Conservation (phyloP, 2,113 vertebrate genomes). For the Halichoerus grypus region DNA sequence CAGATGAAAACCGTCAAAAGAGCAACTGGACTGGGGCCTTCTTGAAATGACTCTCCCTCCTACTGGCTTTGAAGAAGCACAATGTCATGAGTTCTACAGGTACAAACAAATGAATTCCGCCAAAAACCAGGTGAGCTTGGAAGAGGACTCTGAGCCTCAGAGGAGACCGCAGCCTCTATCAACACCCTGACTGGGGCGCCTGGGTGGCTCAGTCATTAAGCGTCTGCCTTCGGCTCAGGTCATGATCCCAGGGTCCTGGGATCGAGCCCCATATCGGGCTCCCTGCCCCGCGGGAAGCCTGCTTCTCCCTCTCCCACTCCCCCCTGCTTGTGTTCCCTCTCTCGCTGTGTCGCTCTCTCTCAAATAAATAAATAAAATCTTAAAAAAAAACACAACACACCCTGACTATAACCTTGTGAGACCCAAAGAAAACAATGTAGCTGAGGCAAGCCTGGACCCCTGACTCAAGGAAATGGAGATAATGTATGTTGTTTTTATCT, state of each 20-base stretch:
- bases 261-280: no score
- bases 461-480: neutral
- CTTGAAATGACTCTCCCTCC: neutral
- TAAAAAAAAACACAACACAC: neutral
- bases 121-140: neutral
- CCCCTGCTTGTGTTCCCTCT: no score
- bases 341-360: no score
- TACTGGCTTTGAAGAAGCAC: constrained; percentile 28
- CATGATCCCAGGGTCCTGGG: no score
- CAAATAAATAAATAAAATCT: no score
- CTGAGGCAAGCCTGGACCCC: neutral
- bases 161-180: neutral
- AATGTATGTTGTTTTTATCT: constrained; percentile 36
- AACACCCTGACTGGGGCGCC: neutral
- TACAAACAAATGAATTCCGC: constrained; percentile 35
- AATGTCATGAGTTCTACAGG: neutral
- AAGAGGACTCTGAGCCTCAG: neutral
- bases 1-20: neutral
- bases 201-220: no score
- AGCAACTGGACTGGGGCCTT: neutral
- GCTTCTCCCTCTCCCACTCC: no score
- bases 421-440: neutral
- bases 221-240: no score
- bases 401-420: neutral
- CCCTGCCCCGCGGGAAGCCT: no score